Percentiles rank a stretch among this genome's conserved stretches.
These are phyloP conservation scores for Paradisaea rubra DNA, from an alignment of 2,113 vertebrate species.

Conservation along the genomic window DNA sequence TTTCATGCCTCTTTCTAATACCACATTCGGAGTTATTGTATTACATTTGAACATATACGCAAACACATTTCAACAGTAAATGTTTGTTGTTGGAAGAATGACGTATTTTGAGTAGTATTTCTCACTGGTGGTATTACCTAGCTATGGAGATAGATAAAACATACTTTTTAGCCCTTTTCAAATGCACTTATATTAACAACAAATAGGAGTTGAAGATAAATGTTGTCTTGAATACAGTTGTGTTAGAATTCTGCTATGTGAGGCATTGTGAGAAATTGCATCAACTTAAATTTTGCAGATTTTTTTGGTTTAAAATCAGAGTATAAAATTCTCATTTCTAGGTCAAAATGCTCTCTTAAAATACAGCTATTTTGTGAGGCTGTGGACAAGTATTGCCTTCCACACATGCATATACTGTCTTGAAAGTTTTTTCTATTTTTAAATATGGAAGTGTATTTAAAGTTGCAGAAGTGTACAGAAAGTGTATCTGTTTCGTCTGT, in stretches of 20 bases:
- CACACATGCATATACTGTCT: fast-evolving
- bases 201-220: neutral
- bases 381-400: neutral
- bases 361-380: neutral
- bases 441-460: neutral
- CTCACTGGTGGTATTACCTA: neutral
- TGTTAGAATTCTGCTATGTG: neutral
- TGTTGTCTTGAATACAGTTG: neutral
- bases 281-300: neutral
- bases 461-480: neutral
- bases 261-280: neutral
- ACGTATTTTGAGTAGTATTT: neutral
- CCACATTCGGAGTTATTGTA: neutral
- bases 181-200: neutral
- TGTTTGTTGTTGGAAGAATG: fast-evolving
- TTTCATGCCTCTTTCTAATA: neutral
- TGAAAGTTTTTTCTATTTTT: neutral
- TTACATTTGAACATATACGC: fast-evolving
- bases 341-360: neutral
- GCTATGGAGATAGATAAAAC: neutral
- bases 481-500: neutral
- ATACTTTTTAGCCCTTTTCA: neutral
- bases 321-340: neutral
- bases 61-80: fast-evolving
- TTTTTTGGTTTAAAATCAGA: fast-evolving